These are phyloP conservation scores for Enchytraeus crypticus DNA, from an alignment of 2,888 invertebrate genomes.

Conservation along the genomic window DNA sequence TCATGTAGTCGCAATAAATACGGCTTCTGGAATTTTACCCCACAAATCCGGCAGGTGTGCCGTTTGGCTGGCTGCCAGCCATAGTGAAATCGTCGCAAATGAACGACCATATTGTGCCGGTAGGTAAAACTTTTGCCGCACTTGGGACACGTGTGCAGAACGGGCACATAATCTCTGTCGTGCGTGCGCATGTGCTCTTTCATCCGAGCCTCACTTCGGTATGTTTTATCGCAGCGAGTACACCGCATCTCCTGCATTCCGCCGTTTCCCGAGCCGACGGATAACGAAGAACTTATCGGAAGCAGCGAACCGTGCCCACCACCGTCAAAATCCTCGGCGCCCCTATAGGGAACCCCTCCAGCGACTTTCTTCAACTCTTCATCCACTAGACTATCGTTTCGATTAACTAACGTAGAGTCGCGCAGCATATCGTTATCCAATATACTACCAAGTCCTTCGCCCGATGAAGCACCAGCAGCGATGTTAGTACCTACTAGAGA, in stretches of 20 bases:
- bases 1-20: conserved; percentile 22
- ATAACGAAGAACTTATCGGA: too few relatives aligned
- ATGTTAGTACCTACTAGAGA: background rate
- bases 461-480: background rate
- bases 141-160: conserved; percentile 21
- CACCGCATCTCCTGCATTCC: conserved; percentile 9
- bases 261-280: background rate
- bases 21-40: conserved; percentile 23
- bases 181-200: conserved; percentile 23
- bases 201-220: conserved; percentile 24
- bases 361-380: background rate
- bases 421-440: too few relatives aligned
- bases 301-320: background rate
- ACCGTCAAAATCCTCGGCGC: background rate
- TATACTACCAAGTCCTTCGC: too few relatives aligned
- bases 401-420: too few relatives aligned
- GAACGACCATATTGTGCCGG: conserved; percentile 25
- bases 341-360: background rate
- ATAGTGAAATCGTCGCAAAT: conserved; percentile 22
- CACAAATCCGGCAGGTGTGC: conserved; percentile 20
- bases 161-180: conserved; percentile 22
- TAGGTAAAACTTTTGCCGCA: conserved; percentile 23
- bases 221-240: conserved; percentile 20
- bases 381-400: background rate
- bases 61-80: conserved; percentile 22